phyloP scores from a whole-genome alignment of 2,113 vertebrate species.

The Halichoeres trimaculatus region DNA sequence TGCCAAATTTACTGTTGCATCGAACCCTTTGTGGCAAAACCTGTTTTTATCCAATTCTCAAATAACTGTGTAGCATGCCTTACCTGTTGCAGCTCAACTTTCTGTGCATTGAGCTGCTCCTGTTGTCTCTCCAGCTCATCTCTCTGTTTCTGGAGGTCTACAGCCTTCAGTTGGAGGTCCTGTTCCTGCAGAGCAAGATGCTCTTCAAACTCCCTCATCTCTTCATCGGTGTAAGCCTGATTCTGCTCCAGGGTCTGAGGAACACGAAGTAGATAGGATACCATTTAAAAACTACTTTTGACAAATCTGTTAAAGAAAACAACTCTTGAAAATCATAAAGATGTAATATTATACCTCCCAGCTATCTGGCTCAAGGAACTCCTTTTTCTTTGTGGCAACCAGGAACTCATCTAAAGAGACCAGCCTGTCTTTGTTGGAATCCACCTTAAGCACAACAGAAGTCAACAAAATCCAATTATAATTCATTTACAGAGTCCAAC shows the following conservation, averaged over 20 bases:
- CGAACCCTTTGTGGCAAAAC: no score
- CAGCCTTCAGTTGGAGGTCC: conserved; percentile 88
- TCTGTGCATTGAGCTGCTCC: conserved; percentile 92
- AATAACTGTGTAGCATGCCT: background rate
- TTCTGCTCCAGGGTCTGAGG: conserved; percentile 93
- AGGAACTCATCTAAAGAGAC: conserved; percentile 95
- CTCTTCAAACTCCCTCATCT: conserved; percentile 93
- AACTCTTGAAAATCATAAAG: background rate
- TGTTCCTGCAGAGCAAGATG: conserved; percentile 90
- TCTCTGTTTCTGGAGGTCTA: conserved; percentile 91
- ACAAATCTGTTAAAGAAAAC: background rate
- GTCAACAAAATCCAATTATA: background rate
- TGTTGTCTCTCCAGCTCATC: conserved; percentile 93
- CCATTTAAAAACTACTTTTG: background rate
- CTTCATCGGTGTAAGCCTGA: conserved; percentile 92
- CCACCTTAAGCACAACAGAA: conserved; percentile 83
- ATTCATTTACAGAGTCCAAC: background rate
- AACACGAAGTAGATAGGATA: background rate
- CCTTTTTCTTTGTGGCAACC: conserved; percentile 92
- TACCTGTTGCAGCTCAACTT: conserved; percentile 93
- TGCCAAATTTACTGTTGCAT: background rate
- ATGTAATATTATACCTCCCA: conserved; percentile 89
- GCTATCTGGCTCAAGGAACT: conserved; percentile 96
- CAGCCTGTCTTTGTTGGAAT: conserved; percentile 91
- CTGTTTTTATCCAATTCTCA: background rate